Evolutionary conservation across 2,797 vertebrate genomes (phyloP).

Genomic region (Lerista edwardsae): DNA sequence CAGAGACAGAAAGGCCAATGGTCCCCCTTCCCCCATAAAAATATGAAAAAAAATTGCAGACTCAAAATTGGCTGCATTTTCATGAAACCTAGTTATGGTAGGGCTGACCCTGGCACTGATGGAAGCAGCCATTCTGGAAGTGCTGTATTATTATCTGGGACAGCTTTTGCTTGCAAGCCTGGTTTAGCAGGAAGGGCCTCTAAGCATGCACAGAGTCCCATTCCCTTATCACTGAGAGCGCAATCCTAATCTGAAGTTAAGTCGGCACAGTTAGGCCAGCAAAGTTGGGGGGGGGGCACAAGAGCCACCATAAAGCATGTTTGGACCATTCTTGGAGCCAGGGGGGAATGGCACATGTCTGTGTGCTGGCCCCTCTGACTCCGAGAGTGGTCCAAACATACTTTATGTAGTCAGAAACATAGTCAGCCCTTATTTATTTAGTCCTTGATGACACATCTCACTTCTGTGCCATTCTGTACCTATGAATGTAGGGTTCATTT

Average conservation of each 20-base stretch:
- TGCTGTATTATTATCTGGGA: neutral
- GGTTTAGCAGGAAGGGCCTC: neutral
- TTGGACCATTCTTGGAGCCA: too few species aligned
- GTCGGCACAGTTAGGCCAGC: too few species aligned
- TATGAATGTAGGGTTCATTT: neutral
- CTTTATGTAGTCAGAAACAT: too few species aligned
- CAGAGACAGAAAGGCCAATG: neutral
- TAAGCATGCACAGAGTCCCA: neutral
- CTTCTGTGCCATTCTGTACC: neutral
- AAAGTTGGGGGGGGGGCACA: too few species aligned
- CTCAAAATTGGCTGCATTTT: neutral
- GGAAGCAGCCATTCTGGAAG: neutral
- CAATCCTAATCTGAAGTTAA: too few species aligned
- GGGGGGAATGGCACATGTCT: too few species aligned
- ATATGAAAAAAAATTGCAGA: too few species aligned
- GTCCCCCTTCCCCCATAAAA: too few species aligned
- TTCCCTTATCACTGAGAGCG: neutral
- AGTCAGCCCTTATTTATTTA: too few species aligned
- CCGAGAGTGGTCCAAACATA: too few species aligned
- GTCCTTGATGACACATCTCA: neutral
- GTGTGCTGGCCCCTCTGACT: too few species aligned
- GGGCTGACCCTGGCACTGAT: neutral
- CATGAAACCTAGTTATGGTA: neutral
- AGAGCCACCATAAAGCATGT: too few species aligned
- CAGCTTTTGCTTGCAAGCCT: neutral